Base-by-base conservation (phyloP, 2,888 invertebrate genomes). In the Eilema griseolum region DNA sequence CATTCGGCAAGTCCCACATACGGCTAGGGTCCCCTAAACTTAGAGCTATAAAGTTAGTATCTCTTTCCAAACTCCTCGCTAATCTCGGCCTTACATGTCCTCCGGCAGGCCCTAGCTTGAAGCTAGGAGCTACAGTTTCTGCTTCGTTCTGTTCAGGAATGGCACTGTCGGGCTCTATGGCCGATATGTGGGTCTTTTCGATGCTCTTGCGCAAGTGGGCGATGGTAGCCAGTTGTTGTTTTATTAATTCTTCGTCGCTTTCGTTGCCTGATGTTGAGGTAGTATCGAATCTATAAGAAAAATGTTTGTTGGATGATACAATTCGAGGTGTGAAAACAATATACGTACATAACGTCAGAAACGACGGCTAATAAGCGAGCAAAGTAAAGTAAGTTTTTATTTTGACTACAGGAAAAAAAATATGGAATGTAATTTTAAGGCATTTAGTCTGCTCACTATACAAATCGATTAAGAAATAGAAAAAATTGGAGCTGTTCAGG, bases 241-340 rank as follows among this genome's bases (percentile, higher is more conserved):
- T 92, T 56, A 90, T 90, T 5, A 89, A 83, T 72, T 89, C 94
- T 80, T 97, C 96, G 89, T 97, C 97, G 83, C 97, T 97, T 84
- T 97, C 97, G 78, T 96, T 96, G 82, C 96, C 96, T 61, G 96
- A 96, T 1, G 96, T 96, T 1, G 96, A 96, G 28, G 96, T 96
- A 61, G 96, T 96, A 84, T 96, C 96, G 77, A 96, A 96, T 84
- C 96, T 95, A 84, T 20, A 7, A 23, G 62, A 14, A 59, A 0
- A 14, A 41, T 41, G 41, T n/a, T 5, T 16, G 20, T 67, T 61
- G 16, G 26, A 52, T 52, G 20, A 61, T 56, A 16, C 24, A 20
- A 20, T 41, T 41, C 23, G 26, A 41, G 23, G 20, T 61, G 3
- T 31, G 33, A 5, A 33, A 24, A 14, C 16, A 59, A 24, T 16